Evolutionary conservation across 2,888 invertebrate species (phyloP).

Genomic region (Pedicia rivosa): DNA sequence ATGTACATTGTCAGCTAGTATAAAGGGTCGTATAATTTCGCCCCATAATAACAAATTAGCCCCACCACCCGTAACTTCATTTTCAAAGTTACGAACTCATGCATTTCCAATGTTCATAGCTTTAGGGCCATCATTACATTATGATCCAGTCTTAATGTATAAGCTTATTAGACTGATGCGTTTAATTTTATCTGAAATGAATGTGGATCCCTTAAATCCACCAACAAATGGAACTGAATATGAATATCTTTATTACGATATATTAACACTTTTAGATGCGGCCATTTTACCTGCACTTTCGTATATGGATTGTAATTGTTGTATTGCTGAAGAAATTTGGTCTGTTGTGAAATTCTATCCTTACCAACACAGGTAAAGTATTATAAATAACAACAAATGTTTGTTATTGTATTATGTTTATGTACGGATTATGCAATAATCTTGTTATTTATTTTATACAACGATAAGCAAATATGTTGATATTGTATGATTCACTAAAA

Average conservation of each 20-base stretch:
- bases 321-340: constrained; percentile 94
- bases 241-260: constrained; percentile 60
- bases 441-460: too few relatives aligned
- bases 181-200: constrained; percentile 27
- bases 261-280: constrained; percentile 72
- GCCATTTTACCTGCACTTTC: constrained; percentile 82
- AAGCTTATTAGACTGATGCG: constrained; percentile 51
- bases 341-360: constrained; percentile 71
- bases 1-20: constrained; percentile 43
- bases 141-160: constrained; percentile 78
- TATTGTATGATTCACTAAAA: neutral
- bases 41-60: constrained; percentile 7
- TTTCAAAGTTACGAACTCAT: constrained; percentile 52
- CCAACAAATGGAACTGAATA: constrained; percentile 21
- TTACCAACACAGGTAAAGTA: constrained; percentile 57
- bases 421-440: too few relatives aligned
- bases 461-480: too few relatives aligned
- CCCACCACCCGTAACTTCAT: constrained; percentile 34
- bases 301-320: constrained; percentile 86
- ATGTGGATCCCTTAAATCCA: constrained; percentile 25
- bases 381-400: too few relatives aligned
- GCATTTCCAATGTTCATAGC: constrained; percentile 74
- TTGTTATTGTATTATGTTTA: too few relatives aligned
- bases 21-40: constrained; percentile 5
- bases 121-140: constrained; percentile 76